A percentile compares a stretch with the other conserved stretches of the same genome.
phyloP scores from a whole-genome alignment of 2,888 invertebrate species.

The Frankliniella intonsa region DNA sequence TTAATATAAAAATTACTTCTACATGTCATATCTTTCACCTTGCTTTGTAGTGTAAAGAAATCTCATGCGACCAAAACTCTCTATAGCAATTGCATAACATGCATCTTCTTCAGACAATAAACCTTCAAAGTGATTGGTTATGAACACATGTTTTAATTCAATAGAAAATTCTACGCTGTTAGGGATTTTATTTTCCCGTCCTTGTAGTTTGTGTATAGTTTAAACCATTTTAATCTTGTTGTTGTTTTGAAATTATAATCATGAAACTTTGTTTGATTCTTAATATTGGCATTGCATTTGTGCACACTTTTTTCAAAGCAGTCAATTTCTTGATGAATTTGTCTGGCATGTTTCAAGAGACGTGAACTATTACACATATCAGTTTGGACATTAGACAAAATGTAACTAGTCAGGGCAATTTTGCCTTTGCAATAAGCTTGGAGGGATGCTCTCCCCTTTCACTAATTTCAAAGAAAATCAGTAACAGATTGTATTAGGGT shows the following conservation, averaged over 20 bases:
- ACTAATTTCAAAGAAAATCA: no score
- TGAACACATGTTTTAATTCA: slow-evolving; percentile 11
- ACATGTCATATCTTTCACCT: slow-evolving; percentile 17
- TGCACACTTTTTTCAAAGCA: neutral
- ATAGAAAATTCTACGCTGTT: slow-evolving; percentile 20
- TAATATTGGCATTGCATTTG: neutral
- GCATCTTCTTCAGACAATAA: slow-evolving; percentile 19
- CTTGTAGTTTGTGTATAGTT: slow-evolving; percentile 27
- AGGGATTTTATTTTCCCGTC: slow-evolving; percentile 28
- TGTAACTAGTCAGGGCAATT: neutral
- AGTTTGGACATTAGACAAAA: neutral
- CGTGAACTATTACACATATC: neutral
- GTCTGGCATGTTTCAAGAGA: neutral
- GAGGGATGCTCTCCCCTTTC: no score
- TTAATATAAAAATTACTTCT: neutral
- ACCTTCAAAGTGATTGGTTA: slow-evolving; percentile 8
- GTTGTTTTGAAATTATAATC: slow-evolving; percentile 29
- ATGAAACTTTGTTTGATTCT: neutral
- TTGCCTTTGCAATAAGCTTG: no score
- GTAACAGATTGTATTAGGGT: no score
- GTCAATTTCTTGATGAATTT: neutral
- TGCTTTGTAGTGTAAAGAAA: neutral
- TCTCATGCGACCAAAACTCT: slow-evolving; percentile 9
- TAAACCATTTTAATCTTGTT: slow-evolving; percentile 28
- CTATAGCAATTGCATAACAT: neutral